Evolutionary conservation across 2,113 vertebrate genomes (phyloP).

Genomic region (Arenaria interpres): DNA sequence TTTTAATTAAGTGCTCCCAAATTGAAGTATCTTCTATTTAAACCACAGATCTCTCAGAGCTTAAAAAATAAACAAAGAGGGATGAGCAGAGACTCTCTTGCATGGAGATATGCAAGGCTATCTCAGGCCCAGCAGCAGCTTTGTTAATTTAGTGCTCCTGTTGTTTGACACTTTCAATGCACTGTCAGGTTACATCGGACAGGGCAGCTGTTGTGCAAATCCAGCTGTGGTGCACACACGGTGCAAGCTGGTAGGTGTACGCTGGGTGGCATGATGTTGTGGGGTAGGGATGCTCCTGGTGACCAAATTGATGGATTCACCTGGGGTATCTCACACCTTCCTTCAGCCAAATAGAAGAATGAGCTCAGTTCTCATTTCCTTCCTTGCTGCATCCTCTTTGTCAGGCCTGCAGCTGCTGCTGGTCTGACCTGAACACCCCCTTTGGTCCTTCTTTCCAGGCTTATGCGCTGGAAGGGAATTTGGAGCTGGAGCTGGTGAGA

Average conservation of each 20-base stretch:
- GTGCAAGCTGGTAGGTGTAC: background rate
- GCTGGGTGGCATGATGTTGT: fast-evolving
- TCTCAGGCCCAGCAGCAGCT: background rate
- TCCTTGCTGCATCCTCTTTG: fast-evolving
- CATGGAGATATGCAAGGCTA: background rate
- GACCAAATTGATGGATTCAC: fast-evolving
- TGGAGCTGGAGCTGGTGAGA: conserved; percentile 86
- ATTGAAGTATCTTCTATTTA: background rate
- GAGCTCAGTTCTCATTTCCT: background rate
- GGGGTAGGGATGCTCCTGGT: fast-evolving
- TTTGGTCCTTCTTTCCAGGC: conserved; percentile 75
- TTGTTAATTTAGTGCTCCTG: background rate
- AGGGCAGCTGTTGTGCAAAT: background rate
- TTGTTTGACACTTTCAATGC: background rate
- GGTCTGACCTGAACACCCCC: background rate
- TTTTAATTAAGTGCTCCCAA: background rate
- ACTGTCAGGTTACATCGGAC: background rate
- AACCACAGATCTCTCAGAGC: background rate
- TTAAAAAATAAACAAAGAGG: background rate
- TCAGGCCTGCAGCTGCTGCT: background rate
- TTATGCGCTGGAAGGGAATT: conserved; percentile 80
- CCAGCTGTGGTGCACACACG: background rate
- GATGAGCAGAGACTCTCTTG: background rate
- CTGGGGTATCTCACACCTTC: background rate
- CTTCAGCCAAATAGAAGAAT: background rate